A percentile compares a stretch with the other conserved stretches of the same genome.
phyloP scores from a whole-genome alignment of 2,797 vertebrate species.

The Enteromius unitaeniatus region DNA sequence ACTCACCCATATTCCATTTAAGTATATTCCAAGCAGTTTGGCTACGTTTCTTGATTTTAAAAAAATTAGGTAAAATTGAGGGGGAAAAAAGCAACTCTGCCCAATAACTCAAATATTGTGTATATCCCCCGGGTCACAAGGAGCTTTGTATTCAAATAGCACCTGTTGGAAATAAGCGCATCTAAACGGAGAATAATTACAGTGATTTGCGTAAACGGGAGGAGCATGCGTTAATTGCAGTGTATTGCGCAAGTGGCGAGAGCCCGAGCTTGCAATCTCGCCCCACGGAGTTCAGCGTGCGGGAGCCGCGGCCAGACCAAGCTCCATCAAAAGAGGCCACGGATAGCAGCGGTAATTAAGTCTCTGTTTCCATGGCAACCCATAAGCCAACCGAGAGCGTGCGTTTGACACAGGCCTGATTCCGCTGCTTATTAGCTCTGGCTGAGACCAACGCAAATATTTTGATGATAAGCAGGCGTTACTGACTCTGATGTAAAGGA shows the following conservation, averaged over 20 bases:
- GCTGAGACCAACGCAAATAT: conserved; percentile 68
- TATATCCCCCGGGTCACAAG: conserved; percentile 57
- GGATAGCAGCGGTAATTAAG: conserved; percentile 75
- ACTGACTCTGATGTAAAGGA: conserved; percentile 68
- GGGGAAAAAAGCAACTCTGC: too few species aligned
- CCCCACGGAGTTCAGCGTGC: conserved; percentile 59
- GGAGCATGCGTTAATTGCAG: conserved; percentile 76
- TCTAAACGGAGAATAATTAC: conserved; percentile 82
- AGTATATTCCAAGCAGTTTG: conserved; percentile 4
- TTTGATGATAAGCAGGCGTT: conserved; percentile 70
- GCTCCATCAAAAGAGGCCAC: conserved; percentile 58
- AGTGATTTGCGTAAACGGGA: conserved; percentile 76
- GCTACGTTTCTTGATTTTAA: neutral
- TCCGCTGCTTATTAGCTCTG: conserved; percentile 59
- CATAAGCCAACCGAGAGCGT: conserved; percentile 63
- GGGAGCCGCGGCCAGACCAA: conserved; percentile 45
- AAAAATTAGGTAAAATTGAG: neutral
- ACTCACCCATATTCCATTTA: neutral
- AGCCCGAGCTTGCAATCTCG: conserved; percentile 57
- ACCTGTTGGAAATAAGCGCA: conserved; percentile 81
- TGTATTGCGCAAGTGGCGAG: conserved; percentile 73
- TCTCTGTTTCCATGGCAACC: conserved; percentile 76
- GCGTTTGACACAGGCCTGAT: conserved; percentile 42
- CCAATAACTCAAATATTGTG: conserved; percentile 26
- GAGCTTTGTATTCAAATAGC: conserved; percentile 79